phyloP scores from a whole-genome alignment of 2,888 invertebrate genomes.

The Agrochola lychnidis region DNA sequence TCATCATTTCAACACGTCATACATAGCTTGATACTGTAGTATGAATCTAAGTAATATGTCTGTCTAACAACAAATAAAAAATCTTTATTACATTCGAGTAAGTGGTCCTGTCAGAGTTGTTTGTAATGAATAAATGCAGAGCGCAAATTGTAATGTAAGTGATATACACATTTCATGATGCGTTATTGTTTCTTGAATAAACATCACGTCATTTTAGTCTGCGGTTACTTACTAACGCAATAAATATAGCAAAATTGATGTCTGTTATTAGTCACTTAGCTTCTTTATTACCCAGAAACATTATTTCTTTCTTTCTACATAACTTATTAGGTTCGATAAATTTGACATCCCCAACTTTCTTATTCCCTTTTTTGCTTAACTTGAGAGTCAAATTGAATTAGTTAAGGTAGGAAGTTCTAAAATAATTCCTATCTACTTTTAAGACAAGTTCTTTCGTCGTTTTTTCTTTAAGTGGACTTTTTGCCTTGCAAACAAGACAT shows the following conservation, averaged over 20 bases:
- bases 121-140: constrained; percentile 37
- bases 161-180: constrained; percentile 31
- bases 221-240: constrained; percentile 50
- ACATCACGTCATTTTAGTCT: constrained; percentile 46
- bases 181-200: constrained; percentile 53
- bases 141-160: constrained; percentile 26
- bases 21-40: background rate
- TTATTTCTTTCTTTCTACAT: constrained; percentile 34
- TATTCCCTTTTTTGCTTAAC: constrained; percentile 54
- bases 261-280: constrained; percentile 37
- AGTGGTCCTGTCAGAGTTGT: constrained; percentile 32
- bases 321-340: constrained; percentile 54
- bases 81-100: constrained; percentile 15
- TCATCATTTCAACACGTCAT: constrained; percentile 11
- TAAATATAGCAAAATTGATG: constrained; percentile 43
- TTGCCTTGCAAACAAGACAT: constrained; percentile 55
- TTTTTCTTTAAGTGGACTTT: constrained; percentile 57
- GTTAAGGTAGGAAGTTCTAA: constrained; percentile 64
- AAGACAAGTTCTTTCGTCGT: constrained; percentile 56
- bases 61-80: constrained; percentile 16
- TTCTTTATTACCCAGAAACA: constrained; percentile 37
- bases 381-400: constrained; percentile 65
- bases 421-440: constrained; percentile 65
- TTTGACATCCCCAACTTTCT: constrained; percentile 54
- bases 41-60: background rate